These are phyloP conservation scores for Conger conger DNA, from an alignment of 2,113 vertebrate species.

Conservation along the genomic window DNA sequence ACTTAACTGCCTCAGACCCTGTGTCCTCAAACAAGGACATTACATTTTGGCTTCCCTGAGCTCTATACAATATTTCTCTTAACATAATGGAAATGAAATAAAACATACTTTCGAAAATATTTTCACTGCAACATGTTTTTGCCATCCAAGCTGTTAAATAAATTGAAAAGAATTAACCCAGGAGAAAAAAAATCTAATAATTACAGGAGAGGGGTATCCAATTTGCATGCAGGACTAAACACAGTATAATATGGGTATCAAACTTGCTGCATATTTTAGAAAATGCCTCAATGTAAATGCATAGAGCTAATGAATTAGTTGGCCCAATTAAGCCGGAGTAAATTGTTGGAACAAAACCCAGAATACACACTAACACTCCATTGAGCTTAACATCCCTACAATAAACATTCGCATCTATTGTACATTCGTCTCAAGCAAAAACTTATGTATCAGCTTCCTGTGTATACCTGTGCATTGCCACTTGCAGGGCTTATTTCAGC, in stretches of 20 bases:
- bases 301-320: neutral
- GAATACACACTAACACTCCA: neutral
- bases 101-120: too few species aligned
- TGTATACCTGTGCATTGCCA: neutral
- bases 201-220: neutral
- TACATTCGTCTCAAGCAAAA: neutral
- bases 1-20: too few species aligned
- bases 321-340: neutral
- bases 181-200: too few species aligned
- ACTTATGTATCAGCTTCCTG: neutral
- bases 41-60: too few species aligned
- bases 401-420: neutral
- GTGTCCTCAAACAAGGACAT: too few species aligned
- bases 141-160: too few species aligned
- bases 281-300: neutral
- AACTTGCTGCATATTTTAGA: neutral
- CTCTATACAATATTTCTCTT: too few species aligned
- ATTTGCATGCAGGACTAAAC: neutral
- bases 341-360: neutral
- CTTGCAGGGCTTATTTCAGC: neutral
- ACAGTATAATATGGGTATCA: neutral
- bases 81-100: too few species aligned
- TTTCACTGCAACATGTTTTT: too few species aligned
- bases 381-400: neutral
- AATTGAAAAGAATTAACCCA: too few species aligned